Conservation (phyloP, 1,140 invertebrate species). For the Acyrthosiphon pisum region DNA sequence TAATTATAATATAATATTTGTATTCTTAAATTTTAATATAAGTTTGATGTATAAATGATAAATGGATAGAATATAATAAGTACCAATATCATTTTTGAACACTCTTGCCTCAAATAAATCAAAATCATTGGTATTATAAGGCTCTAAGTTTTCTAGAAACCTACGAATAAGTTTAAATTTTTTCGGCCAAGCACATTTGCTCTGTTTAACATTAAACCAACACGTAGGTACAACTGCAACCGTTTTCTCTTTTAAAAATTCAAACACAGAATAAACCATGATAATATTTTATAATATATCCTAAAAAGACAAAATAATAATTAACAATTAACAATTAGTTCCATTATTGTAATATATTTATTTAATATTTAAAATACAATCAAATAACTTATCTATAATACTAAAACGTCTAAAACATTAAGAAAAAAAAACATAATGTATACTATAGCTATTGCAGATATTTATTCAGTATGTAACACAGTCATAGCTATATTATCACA, state of each 20-base stretch:
- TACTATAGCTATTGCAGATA: too few relatives aligned
- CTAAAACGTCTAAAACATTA: background rate
- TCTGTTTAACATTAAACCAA: background rate
- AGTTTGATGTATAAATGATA: too few relatives aligned
- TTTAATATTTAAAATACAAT: background rate
- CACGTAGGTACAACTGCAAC: background rate
- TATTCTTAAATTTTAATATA: too few relatives aligned
- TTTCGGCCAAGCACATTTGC: background rate
- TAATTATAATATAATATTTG: too few relatives aligned
- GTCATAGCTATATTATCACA: background rate
- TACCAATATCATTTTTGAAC: background rate
- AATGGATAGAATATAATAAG: background rate
- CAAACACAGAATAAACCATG: background rate
- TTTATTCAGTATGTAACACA: background rate
- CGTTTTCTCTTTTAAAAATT: background rate
- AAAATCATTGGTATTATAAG: background rate
- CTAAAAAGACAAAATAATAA: background rate
- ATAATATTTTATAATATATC: background rate
- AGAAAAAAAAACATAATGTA: too few relatives aligned
- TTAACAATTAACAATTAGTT: too few relatives aligned
- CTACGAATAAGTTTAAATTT: background rate
- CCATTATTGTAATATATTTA: background rate
- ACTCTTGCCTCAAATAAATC: background rate
- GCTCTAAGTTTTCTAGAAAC: background rate
- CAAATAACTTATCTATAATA: background rate